Base-by-base conservation (phyloP, 1,140 invertebrate species). In the Samia ricini region DNA sequence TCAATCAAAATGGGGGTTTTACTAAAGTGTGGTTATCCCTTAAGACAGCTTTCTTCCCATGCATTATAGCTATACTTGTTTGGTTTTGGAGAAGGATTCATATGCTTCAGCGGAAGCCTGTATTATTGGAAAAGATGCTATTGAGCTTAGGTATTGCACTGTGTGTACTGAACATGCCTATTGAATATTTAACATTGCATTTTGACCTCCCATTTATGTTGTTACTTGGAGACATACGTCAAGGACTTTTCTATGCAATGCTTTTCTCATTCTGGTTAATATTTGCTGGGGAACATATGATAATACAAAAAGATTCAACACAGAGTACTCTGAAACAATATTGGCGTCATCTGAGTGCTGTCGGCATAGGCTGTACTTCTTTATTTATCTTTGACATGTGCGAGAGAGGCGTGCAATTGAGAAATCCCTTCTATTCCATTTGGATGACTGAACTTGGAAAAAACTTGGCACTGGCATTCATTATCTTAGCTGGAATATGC, bases 1-100 rank as follows among this genome's bases (percentile, higher is more conserved):
- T 99, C 68, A 95, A 98, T 91, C 98, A 99, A 91, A 99, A 99
- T 92, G 99, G 98, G 54, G 99, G 99, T n/a, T 99, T 99, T 89
- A 99, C 98, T 1, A 96, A 96, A 91, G 96, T 99, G 24, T 99
- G 98, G 98, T 89, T 99, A 7, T 95, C 95, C n/a, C 89, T 99
- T 29, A 99, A 99, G 91, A 98, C 96, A 0, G 81, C 97, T 36
- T 97, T 99, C 81, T 99, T 98, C 71, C 98, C 98, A 1, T 92
- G 97, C 62, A 95, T 99, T 21, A 80, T 99, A 26, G 92, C 90
- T 18, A 95, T 97, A 58, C 94, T 99, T 76, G 80, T 95, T 63
- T 99, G 99, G 99, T 99, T 98, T 81, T 99, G 97, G 96, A 93
- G 95, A 58, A 93, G 99, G 73, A 96, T 99, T 20, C 92, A 95